Base-by-base conservation (phyloP, 2,888 invertebrate species). In the Platycheirus albimanus region DNA sequence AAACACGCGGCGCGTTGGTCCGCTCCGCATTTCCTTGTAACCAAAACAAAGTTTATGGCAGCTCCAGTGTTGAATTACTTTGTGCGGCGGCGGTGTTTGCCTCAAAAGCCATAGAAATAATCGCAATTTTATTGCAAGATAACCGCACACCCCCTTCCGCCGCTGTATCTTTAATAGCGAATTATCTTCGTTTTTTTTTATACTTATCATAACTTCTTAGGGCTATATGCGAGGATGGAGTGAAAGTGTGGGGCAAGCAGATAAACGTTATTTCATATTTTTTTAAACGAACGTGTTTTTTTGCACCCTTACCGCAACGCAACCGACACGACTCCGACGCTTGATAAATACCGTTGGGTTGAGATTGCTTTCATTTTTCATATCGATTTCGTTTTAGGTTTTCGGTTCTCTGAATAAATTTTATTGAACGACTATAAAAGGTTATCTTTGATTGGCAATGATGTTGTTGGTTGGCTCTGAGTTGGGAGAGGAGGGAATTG, bases 371-470 rank as follows among this genome's bases (percentile, higher is more conserved):
- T n/a, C n/a, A n/a, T n/a, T n/a, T 61, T 61, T 61, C 36, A 20
- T 47, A 36, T 24, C 47, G 52, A 45, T 80, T 74, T 24, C 45
- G 11, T 45, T 61, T 54, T 61, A 19, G 54, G 63, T 66, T 64
- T 66, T 61, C 67, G 54, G 45, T 49, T 64, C n/a, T n/a, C n/a
- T n/a, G n/a, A n/a, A n/a, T n/a, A n/a, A 36, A 36, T 75, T 80
- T 80, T 80, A 80, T 80, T 75, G 75, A 17, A 10, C 38, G 30
- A 66, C 75, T 63, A 58, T 80, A 80, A 76, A 75, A 80, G 64
- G 80, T 70, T 76, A 75, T 75, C 75, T 80, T 52, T 80, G 80
- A 80, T 80, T 75, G 72, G 80, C 75, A 80, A 80, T 80, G 75
- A 75, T 61, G 75, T 64, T 70, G 17, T 66, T 41, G 3, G 2